Base-by-base conservation (phyloP, 2,113 vertebrate species). In the Muntiacus reevesi region DNA sequence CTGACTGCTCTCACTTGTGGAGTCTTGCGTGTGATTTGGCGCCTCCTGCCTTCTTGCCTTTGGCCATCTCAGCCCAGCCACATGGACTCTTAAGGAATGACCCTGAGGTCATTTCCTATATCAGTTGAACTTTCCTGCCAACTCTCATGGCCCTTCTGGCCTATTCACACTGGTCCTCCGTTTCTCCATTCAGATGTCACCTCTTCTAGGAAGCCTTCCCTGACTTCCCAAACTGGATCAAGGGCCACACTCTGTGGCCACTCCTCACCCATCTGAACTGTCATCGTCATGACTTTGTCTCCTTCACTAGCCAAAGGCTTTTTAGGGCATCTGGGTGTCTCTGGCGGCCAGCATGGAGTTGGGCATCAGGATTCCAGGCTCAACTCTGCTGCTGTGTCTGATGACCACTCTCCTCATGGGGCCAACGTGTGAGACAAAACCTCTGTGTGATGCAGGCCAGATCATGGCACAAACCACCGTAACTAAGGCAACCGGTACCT, bases 401-500 rank as follows among this genome's bases (percentile, higher is more conserved):
- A 9, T 23, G 82, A 81, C 43, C 40, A 3, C 50, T 36, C 88
- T 78, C 79, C 9, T 15, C 57, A 13, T 23, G 0, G 36, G 50
- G 33, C n/a, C 12, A 40, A 30, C 1, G 2, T 45, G 74, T 21
- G 16, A 87, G 14, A 55, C 40, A 21, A 45, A 55, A 40, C 47
- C 15, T 86, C 52, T 3, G 0, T 10, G 23, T 6, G 71, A 76
- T 1, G 7, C 33, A 40, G 76, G 33, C 59, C n/a, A 45, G 10
- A 14, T 5, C 2, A 2, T 2, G 59, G 23, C 17, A 33, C 40
- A 43, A 3, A 5, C 11, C 7, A 1, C n/a, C 7, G 0, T 5
- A 1, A 25, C 8, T 14, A 4, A n/a, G 7, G n/a, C 28, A 5
- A 60, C 17, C 0, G 2, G 36, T 30, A 6, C 3, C 1, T 0